A percentile compares a stretch with the other conserved stretches of the same genome.
Conservation (phyloP, 2,888 invertebrate genomes). For the Epirrhoe alternata region DNA sequence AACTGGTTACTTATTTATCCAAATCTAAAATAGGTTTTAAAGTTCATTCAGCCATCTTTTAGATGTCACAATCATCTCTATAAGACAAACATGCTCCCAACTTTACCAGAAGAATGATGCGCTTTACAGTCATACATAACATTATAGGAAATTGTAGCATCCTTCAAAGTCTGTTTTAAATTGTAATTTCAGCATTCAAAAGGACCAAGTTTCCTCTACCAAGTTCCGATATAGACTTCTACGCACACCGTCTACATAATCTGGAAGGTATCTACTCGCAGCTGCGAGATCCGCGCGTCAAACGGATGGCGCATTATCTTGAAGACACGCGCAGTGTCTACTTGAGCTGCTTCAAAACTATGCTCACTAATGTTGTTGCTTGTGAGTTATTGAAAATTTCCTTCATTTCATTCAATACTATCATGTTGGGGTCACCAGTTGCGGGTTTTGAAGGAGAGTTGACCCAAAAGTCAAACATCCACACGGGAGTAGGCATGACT, state of each 20-base stretch:
- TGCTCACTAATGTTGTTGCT: slow-evolving; percentile 91
- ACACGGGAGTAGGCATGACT: too few species aligned
- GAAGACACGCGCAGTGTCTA: slow-evolving; percentile 93
- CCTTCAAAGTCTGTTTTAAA: not conserved
- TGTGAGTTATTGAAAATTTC: slow-evolving; percentile 72
- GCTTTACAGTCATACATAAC: too few species aligned
- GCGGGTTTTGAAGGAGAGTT: too few species aligned
- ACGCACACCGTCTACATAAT: slow-evolving; percentile 91
- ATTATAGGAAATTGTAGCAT: too few species aligned
- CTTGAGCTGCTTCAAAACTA: slow-evolving; percentile 89
- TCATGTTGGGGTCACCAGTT: not conserved
- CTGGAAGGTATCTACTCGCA: slow-evolving; percentile 95
- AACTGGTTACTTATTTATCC: too few species aligned
- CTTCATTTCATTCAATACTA: not conserved
- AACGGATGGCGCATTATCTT: slow-evolving; percentile 92
- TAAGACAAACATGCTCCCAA: too few species aligned
- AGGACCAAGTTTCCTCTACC: slow-evolving; percentile 90
- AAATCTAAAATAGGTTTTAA: too few species aligned
- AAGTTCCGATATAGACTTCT: slow-evolving; percentile 90
- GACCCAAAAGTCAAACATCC: too few species aligned
- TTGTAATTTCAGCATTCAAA: slow-evolving; percentile 81
- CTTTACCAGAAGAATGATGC: too few species aligned
- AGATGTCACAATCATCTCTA: not conserved
- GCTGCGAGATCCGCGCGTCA: slow-evolving; percentile 91
- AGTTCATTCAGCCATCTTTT: not conserved